Percentiles rank a stretch among this genome's conserved stretches.
Evolutionary conservation across 2,888 invertebrate species (phyloP).

Genomic region (Agonum fuliginosum): DNA sequence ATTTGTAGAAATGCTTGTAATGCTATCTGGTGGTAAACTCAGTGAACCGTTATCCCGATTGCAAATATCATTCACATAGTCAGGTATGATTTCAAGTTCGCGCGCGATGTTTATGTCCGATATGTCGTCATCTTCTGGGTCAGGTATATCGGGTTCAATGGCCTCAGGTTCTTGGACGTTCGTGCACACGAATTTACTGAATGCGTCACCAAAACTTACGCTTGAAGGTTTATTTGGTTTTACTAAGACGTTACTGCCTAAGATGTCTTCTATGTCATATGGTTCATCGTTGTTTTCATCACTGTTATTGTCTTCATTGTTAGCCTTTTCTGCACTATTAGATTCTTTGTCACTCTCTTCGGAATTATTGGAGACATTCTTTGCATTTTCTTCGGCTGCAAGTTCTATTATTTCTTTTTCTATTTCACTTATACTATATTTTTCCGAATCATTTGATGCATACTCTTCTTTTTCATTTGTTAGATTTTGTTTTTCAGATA

Average conservation of each 20-base stretch:
- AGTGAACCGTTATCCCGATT: slow-evolving; percentile 43
- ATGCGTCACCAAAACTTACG: slow-evolving; percentile 50
- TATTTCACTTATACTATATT: background rate
- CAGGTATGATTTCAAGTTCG: slow-evolving; percentile 29
- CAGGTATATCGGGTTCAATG: background rate
- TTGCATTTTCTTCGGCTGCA: background rate
- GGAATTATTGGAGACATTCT: background rate
- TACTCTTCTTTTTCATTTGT: background rate
- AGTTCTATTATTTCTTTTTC: background rate
- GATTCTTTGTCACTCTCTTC: background rate
- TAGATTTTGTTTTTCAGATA: background rate
- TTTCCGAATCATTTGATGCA: background rate
- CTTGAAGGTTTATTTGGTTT: slow-evolving; percentile 13
- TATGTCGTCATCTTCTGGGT: background rate
- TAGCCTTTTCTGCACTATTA: background rate
- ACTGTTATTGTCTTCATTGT: background rate
- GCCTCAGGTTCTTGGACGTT: background rate
- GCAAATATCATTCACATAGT: slow-evolving; percentile 27
- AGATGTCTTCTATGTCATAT: slow-evolving; percentile 40
- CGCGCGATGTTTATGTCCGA: background rate
- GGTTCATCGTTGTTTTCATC: background rate
- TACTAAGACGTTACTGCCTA: slow-evolving; percentile 36
- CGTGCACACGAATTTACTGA: slow-evolving; percentile 43
- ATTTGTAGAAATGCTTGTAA: background rate
- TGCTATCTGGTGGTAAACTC: slow-evolving; percentile 43